These are phyloP conservation scores for Megalops cyprinoides DNA, from an alignment of 2,797 vertebrate genomes.

Conservation along the genomic window DNA sequence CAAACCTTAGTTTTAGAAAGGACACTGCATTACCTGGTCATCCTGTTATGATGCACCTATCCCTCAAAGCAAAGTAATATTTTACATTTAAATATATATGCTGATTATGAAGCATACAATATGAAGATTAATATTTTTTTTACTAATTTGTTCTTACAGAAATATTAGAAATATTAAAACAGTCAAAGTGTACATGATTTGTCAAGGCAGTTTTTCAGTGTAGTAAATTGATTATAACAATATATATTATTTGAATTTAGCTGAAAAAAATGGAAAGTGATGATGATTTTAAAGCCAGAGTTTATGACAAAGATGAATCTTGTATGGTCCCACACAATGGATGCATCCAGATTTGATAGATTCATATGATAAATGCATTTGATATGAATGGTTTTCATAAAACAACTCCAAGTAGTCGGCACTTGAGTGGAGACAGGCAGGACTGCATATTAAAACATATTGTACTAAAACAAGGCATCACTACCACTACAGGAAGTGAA, in stretches of 20 bases:
- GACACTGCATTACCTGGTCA: neutral
- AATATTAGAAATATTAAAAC: neutral
- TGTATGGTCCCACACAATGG: neutral
- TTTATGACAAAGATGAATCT: no score
- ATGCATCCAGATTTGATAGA: no score
- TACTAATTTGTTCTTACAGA: neutral
- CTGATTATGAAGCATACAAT: neutral
- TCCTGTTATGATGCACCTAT: neutral
- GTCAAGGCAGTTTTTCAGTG: neutral
- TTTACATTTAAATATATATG: neutral
- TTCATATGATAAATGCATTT: neutral
- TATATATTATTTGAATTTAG: neutral
- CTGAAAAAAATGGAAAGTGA: neutral
- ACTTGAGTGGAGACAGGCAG: neutral
- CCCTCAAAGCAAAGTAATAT: neutral
- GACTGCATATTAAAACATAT: neutral
- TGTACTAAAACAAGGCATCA: neutral
- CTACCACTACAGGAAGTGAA: constrained; percentile 1
- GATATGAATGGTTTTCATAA: neutral
- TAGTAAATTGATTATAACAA: neutral
- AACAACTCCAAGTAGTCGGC: neutral
- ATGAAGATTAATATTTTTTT: neutral
- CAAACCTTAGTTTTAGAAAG: neutral
- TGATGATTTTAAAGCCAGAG: no score
- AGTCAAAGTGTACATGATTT: neutral